These are phyloP conservation scores for Nemapogon koenigi DNA, from an alignment of 2,888 invertebrate genomes.

Conservation along the genomic window DNA sequence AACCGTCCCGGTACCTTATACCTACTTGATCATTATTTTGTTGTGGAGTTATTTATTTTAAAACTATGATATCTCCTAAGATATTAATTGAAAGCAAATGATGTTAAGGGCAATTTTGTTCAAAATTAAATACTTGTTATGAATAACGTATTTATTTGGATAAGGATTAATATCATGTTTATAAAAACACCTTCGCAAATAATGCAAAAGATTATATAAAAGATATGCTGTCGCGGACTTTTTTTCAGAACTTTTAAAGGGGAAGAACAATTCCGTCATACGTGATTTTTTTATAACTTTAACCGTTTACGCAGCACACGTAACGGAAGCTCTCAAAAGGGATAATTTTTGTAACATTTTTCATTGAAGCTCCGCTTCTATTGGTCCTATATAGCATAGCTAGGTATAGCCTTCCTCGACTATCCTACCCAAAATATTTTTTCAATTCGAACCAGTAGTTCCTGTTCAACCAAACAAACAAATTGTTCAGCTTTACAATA, in stretches of 20 bases:
- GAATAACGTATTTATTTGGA: neutral
- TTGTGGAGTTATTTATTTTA: neutral
- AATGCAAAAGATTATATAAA: neutral
- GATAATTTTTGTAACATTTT: no score
- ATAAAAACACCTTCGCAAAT: neutral
- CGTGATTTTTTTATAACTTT: neutral
- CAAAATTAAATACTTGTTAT: neutral
- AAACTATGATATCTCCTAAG: neutral
- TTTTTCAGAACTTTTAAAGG: no score
- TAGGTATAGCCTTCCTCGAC: no score
- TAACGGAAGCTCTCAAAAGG: no score
- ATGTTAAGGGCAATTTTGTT: neutral
- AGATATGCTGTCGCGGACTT: neutral
- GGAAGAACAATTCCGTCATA: no score
- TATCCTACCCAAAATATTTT: no score
- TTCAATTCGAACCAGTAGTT: no score
- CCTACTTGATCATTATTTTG: neutral
- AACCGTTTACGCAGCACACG: neutral
- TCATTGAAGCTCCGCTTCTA: no score
- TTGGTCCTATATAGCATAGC: no score
- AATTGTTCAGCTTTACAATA: no score
- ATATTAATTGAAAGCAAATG: conserved; percentile 2
- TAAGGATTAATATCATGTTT: neutral
- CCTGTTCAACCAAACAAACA: no score
- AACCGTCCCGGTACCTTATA: no score